Conservation (phyloP, 2,113 vertebrate genomes). For the Urocitellus parryii region DNA sequence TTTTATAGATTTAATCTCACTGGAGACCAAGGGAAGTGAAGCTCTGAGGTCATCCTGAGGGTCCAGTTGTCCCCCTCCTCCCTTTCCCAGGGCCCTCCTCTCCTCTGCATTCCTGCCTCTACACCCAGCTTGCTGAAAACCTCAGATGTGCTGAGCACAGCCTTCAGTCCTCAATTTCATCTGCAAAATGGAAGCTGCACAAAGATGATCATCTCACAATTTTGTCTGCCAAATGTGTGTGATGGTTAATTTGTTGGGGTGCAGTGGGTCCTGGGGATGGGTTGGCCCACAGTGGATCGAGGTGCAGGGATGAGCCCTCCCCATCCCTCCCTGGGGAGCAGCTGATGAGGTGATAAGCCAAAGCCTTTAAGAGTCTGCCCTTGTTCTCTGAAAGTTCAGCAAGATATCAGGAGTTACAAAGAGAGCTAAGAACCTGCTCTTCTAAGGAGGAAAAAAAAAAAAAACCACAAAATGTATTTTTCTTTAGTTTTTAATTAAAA, state of each 20-base stretch:
- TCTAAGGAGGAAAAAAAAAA: neutral
- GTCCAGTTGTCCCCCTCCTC: too few relatives aligned
- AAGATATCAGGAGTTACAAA: conserved; percentile 41
- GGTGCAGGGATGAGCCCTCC: neutral
- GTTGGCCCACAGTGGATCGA: neutral
- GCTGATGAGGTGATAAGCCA: neutral
- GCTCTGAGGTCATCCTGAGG: neutral
- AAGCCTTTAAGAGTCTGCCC: conserved; percentile 5
- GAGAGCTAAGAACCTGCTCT: conserved; percentile 67
- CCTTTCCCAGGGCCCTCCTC: too few relatives aligned
- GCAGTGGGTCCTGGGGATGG: neutral
- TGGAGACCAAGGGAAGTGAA: neutral
- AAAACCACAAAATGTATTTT: conserved; percentile 34
- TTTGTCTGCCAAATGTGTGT: neutral
- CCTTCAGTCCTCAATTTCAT: neutral
- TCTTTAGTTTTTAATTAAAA: conserved; percentile 82
- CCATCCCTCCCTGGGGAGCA: neutral
- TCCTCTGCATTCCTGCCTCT: neutral
- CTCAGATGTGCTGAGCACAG: neutral
- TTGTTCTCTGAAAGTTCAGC: conserved; percentile 25
- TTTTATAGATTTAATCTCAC: neutral
- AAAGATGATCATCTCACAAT: neutral
- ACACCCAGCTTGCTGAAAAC: neutral
- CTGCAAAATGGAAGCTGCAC: neutral
- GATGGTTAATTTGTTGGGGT: neutral